Evolutionary conservation across 2,797 vertebrate species (phyloP), one percentile per base, ranked within the genome.

Genomic region (Myiotriccus ornatus): DNA sequence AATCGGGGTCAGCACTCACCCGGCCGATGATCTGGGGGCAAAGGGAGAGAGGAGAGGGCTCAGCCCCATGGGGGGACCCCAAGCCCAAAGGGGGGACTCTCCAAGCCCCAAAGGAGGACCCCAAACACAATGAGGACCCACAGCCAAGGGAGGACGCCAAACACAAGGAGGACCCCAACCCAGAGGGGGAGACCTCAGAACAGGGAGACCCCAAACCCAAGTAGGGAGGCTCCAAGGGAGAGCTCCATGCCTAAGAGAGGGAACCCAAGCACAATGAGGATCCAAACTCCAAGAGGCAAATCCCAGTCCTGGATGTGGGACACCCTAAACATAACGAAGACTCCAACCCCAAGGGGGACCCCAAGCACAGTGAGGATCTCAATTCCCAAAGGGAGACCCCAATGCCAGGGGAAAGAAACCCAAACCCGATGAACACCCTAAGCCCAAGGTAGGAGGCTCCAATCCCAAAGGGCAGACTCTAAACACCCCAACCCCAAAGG

Each of bases 1-100:
- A 99, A 97, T 99, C 99, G 0, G 99, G 99, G 96, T 99, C 99
- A 4, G 99, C 99, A 1, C 99, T 99, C 93, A 99, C 99, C 83
- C 99, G 98, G 65, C 99, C 99, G 2, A 99, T 99, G 93, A 99
- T 99, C 99, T 99, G 96, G 18, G 28, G 59, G 22, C 21, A 10
- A 46, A 4, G 0, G 43, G 20, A 34, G 21, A 9, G 55, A 78
- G 2, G 2, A 60, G 19, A 0, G 0, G 49, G 70, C 37, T 95
- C 63, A 89, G 59, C 17, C 22, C 28, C 69, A 13, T 27, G 11
- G 11, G 12, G 5, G 7, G 21, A 46, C 12, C 44, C 7, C 46
- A 39, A 28, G 8, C 23, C 9, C 28, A 25, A 75, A 24, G 5
- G 28, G 27, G 14, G 34, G 46, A 57, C 15, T 27, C 44, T 35